Base-by-base conservation (phyloP, 2,797 vertebrate genomes). In the Rhinella marina region DNA sequence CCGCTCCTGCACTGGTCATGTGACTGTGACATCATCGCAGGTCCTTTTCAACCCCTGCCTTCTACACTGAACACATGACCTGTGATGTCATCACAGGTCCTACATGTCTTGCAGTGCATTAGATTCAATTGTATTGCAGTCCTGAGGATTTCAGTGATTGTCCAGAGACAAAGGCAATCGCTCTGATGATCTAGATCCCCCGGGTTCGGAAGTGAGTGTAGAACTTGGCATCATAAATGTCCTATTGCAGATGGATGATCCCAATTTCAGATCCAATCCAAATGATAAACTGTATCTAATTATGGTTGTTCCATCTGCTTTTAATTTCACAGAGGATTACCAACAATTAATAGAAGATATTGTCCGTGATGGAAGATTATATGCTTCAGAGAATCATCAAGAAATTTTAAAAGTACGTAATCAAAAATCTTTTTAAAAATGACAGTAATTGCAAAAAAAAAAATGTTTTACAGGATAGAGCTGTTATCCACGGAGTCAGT, bases 341-440 rank as follows among this genome's bases (percentile, higher is more conserved):
- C 98, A 99, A 93, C 97, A 99, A 90, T 93, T 99, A 76, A 99
- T 99, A 92, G 98, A 99, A 92, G 98, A 99, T 84, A 99, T 99
- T 54, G 98, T 99, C 77, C 94, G 98, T n/a, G 98, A 99, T 0
- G 98, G 98, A 7, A 93, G 98, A 82, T 95, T 99, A 86, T 99
- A 99, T 0, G 98, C 98, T 87, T 99, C 98, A 0, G 98, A 99
- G 94, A 99, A 99, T 90, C 98, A 99, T 92, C 98, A 99, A 92
- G 98, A 99, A 91, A 99, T 99, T 90, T 91, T 99, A 90, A 99
- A 99, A 95, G 98, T 98, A 93, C 85, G 94, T 91, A 17, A 66
- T 13, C 19, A 50, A 12, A n/a, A 50, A 72, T 21, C n/a, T n/a
- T 7, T 41, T 41, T 41, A 14, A 32, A 32, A 70, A 21, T 17